Percentiles rank a stretch among this genome's conserved stretches.
Evolutionary conservation across 2,797 vertebrate genomes (phyloP).

Genomic region (Sebastes hopkinsi): DNA sequence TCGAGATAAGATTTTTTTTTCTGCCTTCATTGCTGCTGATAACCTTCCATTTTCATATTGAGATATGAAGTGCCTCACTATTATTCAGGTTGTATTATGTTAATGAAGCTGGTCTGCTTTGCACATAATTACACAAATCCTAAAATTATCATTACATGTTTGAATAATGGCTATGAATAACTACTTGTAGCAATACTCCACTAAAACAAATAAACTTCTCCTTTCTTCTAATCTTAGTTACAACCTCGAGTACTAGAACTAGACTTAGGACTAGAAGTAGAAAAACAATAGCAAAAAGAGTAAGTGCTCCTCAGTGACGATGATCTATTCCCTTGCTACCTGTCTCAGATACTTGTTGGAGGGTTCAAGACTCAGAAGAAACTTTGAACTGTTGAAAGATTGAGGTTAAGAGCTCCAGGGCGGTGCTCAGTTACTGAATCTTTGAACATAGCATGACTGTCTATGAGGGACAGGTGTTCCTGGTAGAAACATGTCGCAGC

Average conservation of each 20-base stretch:
- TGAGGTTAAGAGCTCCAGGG: slow-evolving; percentile 77
- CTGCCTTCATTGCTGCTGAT: neutral
- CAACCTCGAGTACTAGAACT: no score
- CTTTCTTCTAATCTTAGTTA: neutral
- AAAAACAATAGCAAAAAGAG: neutral
- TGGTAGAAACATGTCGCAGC: slow-evolving; percentile 44
- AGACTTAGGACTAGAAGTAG: neutral
- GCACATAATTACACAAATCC: slow-evolving; percentile 3
- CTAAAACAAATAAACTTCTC: neutral
- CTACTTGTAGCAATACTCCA: neutral
- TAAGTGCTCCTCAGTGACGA: slow-evolving; percentile 29
- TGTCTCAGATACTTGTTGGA: slow-evolving; percentile 57
- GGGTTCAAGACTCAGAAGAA: slow-evolving; percentile 41
- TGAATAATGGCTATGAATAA: neutral
- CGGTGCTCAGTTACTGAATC: slow-evolving; percentile 49
- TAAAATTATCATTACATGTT: neutral
- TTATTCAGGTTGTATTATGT: neutral
- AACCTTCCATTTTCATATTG: neutral
- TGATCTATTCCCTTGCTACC: slow-evolving; percentile 44
- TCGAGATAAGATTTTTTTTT: neutral
- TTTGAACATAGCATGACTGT: slow-evolving; percentile 56
- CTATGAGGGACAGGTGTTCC: slow-evolving; percentile 64
- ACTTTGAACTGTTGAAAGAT: slow-evolving; percentile 78
- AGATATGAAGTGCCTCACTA: neutral
- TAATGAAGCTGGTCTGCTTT: slow-evolving; percentile 5